Evolutionary conservation across 2,888 invertebrate genomes (phyloP).

Genomic region (Carabus problematicus): DNA sequence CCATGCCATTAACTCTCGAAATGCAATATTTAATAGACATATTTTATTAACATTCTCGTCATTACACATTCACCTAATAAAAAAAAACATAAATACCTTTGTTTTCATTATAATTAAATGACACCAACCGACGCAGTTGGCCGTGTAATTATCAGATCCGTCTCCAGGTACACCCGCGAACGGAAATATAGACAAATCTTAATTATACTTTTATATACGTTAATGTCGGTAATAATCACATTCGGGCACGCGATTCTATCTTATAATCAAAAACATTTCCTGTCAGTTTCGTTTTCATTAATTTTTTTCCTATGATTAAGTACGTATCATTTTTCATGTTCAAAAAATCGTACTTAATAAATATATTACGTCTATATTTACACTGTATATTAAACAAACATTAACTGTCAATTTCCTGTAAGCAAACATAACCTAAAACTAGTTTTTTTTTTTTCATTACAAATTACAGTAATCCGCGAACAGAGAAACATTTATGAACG

Average conservation of each 20-base stretch:
- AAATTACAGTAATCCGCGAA: too few species aligned
- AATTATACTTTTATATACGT: constrained; percentile 10
- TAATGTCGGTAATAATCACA: constrained; percentile 1
- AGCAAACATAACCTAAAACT: too few species aligned
- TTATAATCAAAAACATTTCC: constrained; percentile 8
- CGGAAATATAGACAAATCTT: neutral
- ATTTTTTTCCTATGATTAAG: neutral
- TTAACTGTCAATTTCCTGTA: too few species aligned
- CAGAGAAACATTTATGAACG: too few species aligned
- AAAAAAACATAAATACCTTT: neutral
- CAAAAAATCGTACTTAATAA: too few species aligned
- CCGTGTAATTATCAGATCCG: neutral
- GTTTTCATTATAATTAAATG: constrained; percentile 4
- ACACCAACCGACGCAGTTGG: neutral
- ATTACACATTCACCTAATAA: neutral
- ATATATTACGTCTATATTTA: too few species aligned
- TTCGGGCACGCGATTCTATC: constrained; percentile 11
- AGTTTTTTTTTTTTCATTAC: too few species aligned
- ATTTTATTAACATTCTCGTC: neutral
- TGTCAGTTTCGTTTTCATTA: constrained; percentile 2
- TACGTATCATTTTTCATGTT: too few species aligned
- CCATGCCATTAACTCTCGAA: too few species aligned
- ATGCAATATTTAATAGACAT: neutral
- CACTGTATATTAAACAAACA: too few species aligned
- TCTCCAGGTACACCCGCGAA: neutral